Evolutionary conservation across 2,888 invertebrate genomes (phyloP).

Genomic region (Mythimna impura): DNA sequence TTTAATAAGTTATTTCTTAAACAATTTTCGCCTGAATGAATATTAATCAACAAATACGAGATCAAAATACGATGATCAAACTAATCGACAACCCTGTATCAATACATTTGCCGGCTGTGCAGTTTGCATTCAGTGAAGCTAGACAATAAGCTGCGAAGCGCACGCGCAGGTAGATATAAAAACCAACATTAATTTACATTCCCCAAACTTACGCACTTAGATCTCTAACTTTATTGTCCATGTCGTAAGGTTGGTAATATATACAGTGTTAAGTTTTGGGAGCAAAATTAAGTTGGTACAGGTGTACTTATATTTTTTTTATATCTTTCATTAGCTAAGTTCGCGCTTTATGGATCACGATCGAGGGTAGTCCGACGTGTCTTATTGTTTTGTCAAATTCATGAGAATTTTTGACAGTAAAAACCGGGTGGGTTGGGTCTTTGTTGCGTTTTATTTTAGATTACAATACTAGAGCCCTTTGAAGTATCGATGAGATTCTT

Average conservation of each 20-base stretch:
- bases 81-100: conserved; percentile 80
- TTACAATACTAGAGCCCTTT: conserved; percentile 61
- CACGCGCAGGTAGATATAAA: conserved; percentile 86
- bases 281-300: conserved; percentile 70
- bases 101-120: conserved; percentile 85
- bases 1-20: no score
- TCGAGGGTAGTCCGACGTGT: conserved; percentile 85
- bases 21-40: neutral
- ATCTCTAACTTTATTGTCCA: conserved; percentile 62
- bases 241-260: conserved; percentile 57
- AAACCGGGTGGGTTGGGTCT: conserved; percentile 81
- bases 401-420: conserved; percentile 88
- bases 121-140: conserved; percentile 83
- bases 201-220: conserved; percentile 23
- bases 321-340: conserved; percentile 89
- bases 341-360: conserved; percentile 89
- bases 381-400: conserved; percentile 88
- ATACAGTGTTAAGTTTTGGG: conserved; percentile 2
- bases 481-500: conserved; percentile 61
- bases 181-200: conserved; percentile 66
- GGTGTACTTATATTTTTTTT: conserved; percentile 85
- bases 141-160: conserved; percentile 87
- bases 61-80: conserved; percentile 32
- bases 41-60: conserved; percentile 10
- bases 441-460: conserved; percentile 68